These are phyloP conservation scores for Lophius piscatorius DNA, from an alignment of 2,113 vertebrate genomes.

Conservation along the genomic window DNA sequence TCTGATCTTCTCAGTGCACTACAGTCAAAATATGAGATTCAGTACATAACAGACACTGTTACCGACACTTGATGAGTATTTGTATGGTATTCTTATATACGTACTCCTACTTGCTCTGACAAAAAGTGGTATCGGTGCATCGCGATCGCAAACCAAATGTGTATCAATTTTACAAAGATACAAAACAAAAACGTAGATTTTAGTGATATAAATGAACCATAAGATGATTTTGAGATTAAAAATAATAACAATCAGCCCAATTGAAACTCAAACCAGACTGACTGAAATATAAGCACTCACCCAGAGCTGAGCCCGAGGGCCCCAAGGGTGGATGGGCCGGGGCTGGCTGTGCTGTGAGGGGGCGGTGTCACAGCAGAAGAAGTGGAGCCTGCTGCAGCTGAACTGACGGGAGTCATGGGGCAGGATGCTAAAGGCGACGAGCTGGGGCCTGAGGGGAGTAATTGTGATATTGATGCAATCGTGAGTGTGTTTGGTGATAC, in stretches of 20 bases:
- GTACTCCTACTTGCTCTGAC: too few species aligned
- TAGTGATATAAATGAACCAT: too few species aligned
- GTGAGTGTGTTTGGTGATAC: not conserved
- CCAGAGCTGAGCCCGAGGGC: conserved; percentile 83
- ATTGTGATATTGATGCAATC: not conserved
- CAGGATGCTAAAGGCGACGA: conserved; percentile 82
- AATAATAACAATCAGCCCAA: not conserved
- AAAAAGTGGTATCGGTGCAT: too few species aligned
- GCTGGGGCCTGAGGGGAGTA: conserved; percentile 77
- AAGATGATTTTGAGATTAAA: too few species aligned
- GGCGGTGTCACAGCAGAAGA: conserved; percentile 85
- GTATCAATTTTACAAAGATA: not conserved
- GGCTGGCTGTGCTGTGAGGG: conserved; percentile 86
- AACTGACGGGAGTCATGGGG: conserved; percentile 83
- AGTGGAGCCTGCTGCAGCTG: conserved; percentile 78
- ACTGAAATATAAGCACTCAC: conserved; percentile 70
- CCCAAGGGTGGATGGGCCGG: conserved; percentile 81
- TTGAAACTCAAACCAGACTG: not conserved
- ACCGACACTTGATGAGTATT: too few species aligned
- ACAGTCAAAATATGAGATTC: too few species aligned
- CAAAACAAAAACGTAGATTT: not conserved
- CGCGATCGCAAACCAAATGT: too few species aligned
- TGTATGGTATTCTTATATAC: too few species aligned
- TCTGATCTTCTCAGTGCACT: too few species aligned
- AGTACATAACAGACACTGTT: too few species aligned